phyloP scores from a whole-genome alignment of 2,113 vertebrate species.

The Bos javanicus region DNA sequence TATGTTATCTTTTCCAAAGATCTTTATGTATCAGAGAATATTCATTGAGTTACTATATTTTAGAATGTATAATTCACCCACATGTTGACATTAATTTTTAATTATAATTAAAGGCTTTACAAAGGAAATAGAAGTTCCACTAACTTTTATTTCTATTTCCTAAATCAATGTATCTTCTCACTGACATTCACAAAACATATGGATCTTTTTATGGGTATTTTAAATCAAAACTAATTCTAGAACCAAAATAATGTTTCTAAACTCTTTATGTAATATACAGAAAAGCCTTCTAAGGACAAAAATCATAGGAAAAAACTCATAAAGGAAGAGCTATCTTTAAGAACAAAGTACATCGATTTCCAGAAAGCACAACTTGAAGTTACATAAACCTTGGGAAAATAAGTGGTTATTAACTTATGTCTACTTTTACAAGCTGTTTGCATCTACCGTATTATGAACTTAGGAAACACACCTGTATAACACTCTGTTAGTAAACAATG shows the following conservation, averaged over 20 bases:
- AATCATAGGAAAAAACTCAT: neutral
- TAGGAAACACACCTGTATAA: neutral
- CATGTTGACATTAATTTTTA: neutral
- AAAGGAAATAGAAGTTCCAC: neutral
- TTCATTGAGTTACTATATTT: neutral
- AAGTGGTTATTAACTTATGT: neutral
- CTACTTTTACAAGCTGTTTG: neutral
- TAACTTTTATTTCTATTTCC: neutral
- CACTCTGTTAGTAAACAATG: neutral
- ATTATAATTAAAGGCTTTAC: neutral
- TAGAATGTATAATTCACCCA: neutral
- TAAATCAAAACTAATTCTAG: neutral
- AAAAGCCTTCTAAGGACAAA: neutral
- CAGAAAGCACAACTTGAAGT: neutral
- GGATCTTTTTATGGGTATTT: neutral
- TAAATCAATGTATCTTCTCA: neutral
- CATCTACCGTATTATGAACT: neutral
- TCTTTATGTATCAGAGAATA: neutral
- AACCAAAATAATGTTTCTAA: neutral
- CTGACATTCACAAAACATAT: neutral
- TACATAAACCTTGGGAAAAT: neutral
- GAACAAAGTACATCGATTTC: neutral
- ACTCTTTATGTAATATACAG: neutral
- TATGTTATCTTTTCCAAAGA: neutral
- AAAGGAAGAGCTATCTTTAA: neutral